phyloP scores from a whole-genome alignment of 2,888 invertebrate genomes.

The Scaeva pyrastri region DNA sequence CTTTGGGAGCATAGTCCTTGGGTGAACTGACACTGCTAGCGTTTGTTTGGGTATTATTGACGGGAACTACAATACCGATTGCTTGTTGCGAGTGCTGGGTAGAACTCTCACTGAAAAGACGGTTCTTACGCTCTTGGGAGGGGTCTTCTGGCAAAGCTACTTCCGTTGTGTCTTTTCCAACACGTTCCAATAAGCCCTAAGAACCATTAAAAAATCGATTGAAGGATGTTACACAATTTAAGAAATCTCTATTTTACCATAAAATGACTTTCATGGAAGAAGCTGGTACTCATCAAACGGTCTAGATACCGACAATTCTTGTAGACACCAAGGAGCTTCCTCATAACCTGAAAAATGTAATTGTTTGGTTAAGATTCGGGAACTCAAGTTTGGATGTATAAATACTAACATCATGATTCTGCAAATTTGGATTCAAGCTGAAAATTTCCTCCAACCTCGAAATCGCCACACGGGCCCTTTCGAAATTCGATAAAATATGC shows the following conservation, averaged over 20 bases:
- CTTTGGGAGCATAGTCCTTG: constrained; percentile 78
- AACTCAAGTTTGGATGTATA: not conserved
- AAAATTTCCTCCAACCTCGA: constrained; percentile 91
- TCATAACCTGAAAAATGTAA: constrained; percentile 87
- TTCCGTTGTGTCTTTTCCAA: constrained; percentile 88
- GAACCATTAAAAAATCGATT: not conserved
- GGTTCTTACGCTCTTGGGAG: constrained; percentile 89
- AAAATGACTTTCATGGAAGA: constrained; percentile 93
- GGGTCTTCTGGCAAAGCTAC: constrained; percentile 86
- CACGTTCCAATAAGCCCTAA: constrained; percentile 89
- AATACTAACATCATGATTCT: constrained; percentile 87
- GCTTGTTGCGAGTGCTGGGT: constrained; percentile 72
- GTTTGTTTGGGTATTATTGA: constrained; percentile 68
- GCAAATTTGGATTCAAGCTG: constrained; percentile 89
- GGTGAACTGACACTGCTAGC: constrained; percentile 59
- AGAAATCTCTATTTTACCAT: constrained; percentile 84
- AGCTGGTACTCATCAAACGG: constrained; percentile 92
- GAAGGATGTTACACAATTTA: too few species aligned
- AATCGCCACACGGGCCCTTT: constrained; percentile 90
- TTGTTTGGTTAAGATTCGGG: too few species aligned
- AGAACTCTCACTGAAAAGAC: constrained; percentile 78
- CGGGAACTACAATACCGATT: constrained; percentile 72
- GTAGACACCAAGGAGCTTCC: constrained; percentile 91
- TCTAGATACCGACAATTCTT: constrained; percentile 95
- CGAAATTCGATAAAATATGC: constrained; percentile 90